A percentile compares a stretch with the other conserved stretches of the same genome.
Evolutionary conservation across 1,140 invertebrate genomes (phyloP).

Genomic region (Oscheius sp.): DNA sequence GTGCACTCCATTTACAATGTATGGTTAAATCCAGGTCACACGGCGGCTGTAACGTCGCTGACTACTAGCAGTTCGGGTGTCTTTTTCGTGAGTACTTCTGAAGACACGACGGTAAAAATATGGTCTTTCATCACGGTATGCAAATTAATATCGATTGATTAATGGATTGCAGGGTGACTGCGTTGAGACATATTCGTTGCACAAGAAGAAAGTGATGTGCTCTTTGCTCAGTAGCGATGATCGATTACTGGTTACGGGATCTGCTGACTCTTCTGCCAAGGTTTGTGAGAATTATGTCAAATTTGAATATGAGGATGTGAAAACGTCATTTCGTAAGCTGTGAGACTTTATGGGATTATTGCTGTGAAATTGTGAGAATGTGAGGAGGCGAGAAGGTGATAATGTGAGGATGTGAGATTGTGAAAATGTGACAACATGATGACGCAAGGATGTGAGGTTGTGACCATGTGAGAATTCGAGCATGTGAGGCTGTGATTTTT

Average conservation of each 20-base stretch:
- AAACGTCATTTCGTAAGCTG: too few species aligned
- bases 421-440: too few species aligned
- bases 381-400: too few species aligned
- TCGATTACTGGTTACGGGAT: constrained; percentile 49
- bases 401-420: too few species aligned
- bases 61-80: constrained; percentile 47
- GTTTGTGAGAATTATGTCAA: too few species aligned
- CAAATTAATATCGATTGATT: constrained; percentile 28
- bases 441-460: too few species aligned
- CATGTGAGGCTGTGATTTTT: too few species aligned
- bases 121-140: constrained; percentile 42
- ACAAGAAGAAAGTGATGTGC: constrained; percentile 49
- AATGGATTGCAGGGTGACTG: constrained; percentile 46
- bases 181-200: constrained; percentile 43
- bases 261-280: constrained; percentile 56
- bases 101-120: constrained; percentile 48
- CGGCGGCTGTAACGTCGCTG: constrained; percentile 52
- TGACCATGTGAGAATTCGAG: too few species aligned
- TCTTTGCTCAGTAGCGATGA: constrained; percentile 53
- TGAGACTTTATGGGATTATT: too few species aligned
- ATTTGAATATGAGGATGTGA: too few species aligned
- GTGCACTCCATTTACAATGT: background rate
- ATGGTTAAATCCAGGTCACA: constrained; percentile 45
- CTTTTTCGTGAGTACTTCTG: constrained; percentile 53
- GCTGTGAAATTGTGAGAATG: too few species aligned